Conservation (phyloP, 2,113 vertebrate genomes). For the Elgaria multicarinata region DNA sequence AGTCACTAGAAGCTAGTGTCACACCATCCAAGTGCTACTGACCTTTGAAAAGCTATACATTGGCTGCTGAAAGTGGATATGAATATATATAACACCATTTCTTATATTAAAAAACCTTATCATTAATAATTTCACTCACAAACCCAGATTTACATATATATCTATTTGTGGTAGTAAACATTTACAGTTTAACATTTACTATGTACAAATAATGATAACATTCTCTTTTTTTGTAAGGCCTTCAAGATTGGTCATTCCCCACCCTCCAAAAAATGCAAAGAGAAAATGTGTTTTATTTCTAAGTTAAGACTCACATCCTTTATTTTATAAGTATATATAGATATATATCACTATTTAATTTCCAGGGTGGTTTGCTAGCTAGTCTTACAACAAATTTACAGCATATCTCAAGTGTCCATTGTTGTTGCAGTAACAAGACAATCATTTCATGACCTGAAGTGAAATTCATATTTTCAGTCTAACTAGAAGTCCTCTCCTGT, state of each 20-base stretch:
- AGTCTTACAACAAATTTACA: not conserved
- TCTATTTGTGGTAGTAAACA: not conserved
- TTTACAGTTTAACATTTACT: not conserved
- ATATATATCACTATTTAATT: not conserved
- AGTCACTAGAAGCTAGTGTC: constrained; percentile 38
- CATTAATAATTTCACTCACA: constrained; percentile 6
- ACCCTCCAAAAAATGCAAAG: not conserved
- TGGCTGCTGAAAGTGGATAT: constrained; percentile 62
- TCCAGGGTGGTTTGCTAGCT: not conserved
- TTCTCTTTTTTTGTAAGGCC: not conserved
- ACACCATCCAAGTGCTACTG: constrained; percentile 30
- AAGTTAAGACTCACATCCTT: not conserved
- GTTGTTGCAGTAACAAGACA: constrained; percentile 29
- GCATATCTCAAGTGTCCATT: not conserved
- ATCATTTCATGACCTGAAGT: constrained; percentile 29
- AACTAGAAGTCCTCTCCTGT: constrained; percentile 21
- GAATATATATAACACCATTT: not conserved
- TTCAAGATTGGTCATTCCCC: not conserved
- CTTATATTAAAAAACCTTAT: not conserved
- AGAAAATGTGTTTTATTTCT: not conserved
- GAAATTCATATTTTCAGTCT: constrained; percentile 8
- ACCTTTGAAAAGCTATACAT: constrained; percentile 46
- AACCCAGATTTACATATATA: not conserved
- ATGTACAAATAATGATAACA: not conserved
- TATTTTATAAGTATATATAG: not conserved